Percentiles rank a stretch among this genome's conserved stretches.
Conservation (phyloP, 2,888 invertebrate genomes). For the Lithophane semibrunnea region DNA sequence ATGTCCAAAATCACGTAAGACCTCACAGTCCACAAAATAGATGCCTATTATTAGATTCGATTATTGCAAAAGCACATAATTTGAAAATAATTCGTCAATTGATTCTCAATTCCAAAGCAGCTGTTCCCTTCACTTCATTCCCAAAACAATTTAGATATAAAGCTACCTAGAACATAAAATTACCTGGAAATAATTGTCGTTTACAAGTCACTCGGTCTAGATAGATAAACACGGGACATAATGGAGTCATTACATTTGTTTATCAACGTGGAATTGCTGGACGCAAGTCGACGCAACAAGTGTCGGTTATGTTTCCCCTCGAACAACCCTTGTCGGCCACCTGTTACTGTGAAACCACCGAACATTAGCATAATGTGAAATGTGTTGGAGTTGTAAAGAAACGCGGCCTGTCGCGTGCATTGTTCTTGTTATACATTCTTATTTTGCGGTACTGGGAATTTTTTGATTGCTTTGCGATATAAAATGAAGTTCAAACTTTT, state of each 20-base stretch:
- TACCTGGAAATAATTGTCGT: constrained; percentile 37
- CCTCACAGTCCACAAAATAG: neutral
- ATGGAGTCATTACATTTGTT: constrained; percentile 74
- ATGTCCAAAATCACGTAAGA: neutral
- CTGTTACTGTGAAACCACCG: constrained; percentile 77
- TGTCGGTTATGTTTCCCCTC: constrained; percentile 75
- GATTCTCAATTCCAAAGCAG: constrained; percentile 25
- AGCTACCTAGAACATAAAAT: constrained; percentile 35
- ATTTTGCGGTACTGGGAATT: constrained; percentile 40
- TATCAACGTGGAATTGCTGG: constrained; percentile 63
- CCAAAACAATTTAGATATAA: constrained; percentile 37
- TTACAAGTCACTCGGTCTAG: constrained; percentile 41
- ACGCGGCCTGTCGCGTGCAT: constrained; percentile 62
- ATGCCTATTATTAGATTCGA: neutral
- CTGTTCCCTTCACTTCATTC: constrained; percentile 51
- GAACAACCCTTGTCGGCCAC: constrained; percentile 78
- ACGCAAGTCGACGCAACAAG: constrained; percentile 77
- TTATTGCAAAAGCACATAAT: constrained; percentile 50
- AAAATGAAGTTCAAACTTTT: constrained; percentile 22
- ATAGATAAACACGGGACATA: constrained; percentile 60
- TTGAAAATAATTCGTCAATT: constrained; percentile 35
- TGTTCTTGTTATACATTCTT: constrained; percentile 62
- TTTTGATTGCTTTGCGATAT: constrained; percentile 45
- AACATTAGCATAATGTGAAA: constrained; percentile 72
- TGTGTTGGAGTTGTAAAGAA: constrained; percentile 65